These are phyloP conservation scores for Agriotes lineatus DNA, from an alignment of 2,888 invertebrate genomes.

Conservation along the genomic window DNA sequence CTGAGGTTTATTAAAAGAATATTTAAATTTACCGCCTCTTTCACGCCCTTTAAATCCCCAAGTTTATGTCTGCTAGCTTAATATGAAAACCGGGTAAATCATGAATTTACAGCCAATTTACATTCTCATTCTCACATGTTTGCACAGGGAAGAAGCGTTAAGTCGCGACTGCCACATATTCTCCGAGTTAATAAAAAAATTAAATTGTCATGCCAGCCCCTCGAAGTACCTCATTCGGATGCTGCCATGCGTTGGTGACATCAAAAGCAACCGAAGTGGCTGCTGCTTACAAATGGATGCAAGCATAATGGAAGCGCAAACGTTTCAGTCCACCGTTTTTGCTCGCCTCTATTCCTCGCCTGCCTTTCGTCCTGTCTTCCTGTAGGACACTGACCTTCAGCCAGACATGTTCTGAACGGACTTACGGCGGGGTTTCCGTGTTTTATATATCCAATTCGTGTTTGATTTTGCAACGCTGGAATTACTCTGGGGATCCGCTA, in stretches of 20 bases:
- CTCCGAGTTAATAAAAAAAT: not conserved
- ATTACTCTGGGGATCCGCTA: not conserved
- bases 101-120: too few relatives aligned
- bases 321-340: not conserved
- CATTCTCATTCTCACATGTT: too few relatives aligned
- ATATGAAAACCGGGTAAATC: too few relatives aligned
- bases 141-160: too few relatives aligned
- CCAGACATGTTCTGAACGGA: conserved; percentile 13
- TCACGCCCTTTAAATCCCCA: too few relatives aligned
- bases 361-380: conserved; percentile 6
- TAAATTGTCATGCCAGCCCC: not conserved
- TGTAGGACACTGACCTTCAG: conserved; percentile 32
- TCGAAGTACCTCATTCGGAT: not conserved
- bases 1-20: too few relatives aligned
- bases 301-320: conserved; percentile 16
- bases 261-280: conserved; percentile 7
- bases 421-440: not conserved
- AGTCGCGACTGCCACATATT: too few relatives aligned
- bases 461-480: conserved; percentile 3
- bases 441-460: conserved; percentile 2
- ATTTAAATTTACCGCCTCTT: too few relatives aligned
- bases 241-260: conserved; percentile 1
- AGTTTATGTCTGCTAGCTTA: too few relatives aligned
- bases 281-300: conserved; percentile 8
- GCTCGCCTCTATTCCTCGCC: conserved; percentile 13